A percentile compares a stretch with the other conserved stretches of the same genome.
Conservation (phyloP, 2,797 vertebrate species). For the Falco cherrug region DNA sequence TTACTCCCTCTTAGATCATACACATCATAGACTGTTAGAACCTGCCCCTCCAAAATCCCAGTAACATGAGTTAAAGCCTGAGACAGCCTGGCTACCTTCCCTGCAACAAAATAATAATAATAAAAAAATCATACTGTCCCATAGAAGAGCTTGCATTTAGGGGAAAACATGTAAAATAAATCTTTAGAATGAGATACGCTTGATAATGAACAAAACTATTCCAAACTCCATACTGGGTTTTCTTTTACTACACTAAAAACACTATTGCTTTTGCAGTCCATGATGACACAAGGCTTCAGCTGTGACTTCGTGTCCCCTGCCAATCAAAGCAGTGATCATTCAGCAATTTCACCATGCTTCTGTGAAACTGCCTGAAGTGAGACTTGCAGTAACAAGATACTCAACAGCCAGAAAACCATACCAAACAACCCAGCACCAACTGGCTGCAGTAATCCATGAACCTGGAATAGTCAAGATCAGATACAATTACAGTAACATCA, state of each 20-base stretch:
- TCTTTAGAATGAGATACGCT: background rate
- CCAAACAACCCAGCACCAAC: background rate
- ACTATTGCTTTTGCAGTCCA: background rate
- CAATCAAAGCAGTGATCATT: background rate
- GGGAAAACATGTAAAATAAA: background rate
- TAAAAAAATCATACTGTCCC: background rate
- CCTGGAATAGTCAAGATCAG: background rate
- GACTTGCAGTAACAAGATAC: background rate
- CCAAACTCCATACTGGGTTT: background rate
- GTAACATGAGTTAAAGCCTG: background rate
- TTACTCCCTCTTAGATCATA: background rate
- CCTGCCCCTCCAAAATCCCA: background rate
- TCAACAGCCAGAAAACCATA: background rate
- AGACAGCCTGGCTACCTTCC: background rate
- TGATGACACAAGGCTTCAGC: background rate
- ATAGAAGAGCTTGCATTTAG: background rate
- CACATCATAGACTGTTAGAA: background rate
- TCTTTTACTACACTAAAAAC: background rate
- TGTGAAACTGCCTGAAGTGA: background rate
- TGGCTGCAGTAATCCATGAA: background rate
- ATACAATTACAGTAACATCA: background rate
- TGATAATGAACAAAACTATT: background rate
- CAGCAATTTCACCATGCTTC: background rate
- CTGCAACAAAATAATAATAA: background rate
- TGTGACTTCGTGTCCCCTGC: background rate